These are phyloP conservation scores for Drosophila pseudotalamancana DNA, from an alignment of 2,888 invertebrate species.

Conservation along the genomic window DNA sequence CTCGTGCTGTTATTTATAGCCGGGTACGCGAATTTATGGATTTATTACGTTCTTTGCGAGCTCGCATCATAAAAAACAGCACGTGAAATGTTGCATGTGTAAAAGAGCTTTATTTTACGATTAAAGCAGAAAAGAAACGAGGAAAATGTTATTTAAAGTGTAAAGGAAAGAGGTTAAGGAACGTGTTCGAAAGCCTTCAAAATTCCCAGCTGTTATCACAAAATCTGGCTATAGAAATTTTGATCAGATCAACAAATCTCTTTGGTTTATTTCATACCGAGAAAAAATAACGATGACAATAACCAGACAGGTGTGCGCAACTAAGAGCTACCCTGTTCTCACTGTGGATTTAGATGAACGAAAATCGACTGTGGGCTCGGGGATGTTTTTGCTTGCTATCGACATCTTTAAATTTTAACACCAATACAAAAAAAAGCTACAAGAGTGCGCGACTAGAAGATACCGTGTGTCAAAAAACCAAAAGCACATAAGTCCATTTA, in stretches of 20 bases:
- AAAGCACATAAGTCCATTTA: too few relatives aligned
- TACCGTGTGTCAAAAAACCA: background rate
- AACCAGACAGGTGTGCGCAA: too few relatives aligned
- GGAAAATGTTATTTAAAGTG: too few relatives aligned
- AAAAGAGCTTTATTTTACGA: background rate
- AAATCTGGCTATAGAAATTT: slow-evolving; percentile 4
- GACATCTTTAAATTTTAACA: too few relatives aligned
- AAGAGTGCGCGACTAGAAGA: background rate
- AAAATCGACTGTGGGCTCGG: too few relatives aligned
- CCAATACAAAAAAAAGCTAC: background rate
- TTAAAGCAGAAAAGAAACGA: background rate
- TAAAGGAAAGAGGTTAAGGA: background rate
- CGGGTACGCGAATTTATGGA: slow-evolving; percentile 50
- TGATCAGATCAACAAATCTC: slow-evolving; percentile 29
- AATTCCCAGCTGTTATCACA: slow-evolving; percentile 3
- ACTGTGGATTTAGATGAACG: too few relatives aligned
- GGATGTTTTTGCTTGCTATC: too few relatives aligned
- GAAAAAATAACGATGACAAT: too few relatives aligned
- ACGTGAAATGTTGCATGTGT: slow-evolving; percentile 54
- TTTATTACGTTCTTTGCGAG: slow-evolving; percentile 46
- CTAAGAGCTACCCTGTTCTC: background rate
- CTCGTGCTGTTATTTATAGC: slow-evolving; percentile 63
- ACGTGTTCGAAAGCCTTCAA: slow-evolving; percentile 10
- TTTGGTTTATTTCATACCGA: background rate
- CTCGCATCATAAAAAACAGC: slow-evolving; percentile 35